phyloP scores from a whole-genome alignment of 1,140 invertebrate species.

The Drosophila yakuba region DNA sequence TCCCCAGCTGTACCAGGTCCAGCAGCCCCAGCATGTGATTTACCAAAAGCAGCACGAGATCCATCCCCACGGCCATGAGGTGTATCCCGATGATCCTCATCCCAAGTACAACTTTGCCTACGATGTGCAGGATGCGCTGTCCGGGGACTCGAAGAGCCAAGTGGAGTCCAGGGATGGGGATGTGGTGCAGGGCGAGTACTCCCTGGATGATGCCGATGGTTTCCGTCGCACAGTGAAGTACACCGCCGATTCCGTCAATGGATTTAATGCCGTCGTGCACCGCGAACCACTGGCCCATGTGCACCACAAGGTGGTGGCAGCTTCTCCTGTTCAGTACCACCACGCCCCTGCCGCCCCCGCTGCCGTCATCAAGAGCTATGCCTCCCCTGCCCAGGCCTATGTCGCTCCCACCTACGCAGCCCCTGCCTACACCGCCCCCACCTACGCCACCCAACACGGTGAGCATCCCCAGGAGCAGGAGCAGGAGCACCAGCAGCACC shows the following conservation, averaged over 20 bases:
- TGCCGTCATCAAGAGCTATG: conserved; percentile 53
- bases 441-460: conserved; percentile 44
- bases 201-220: conserved; percentile 84
- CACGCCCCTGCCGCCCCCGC: conserved; percentile 52
- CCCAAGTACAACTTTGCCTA: conserved; percentile 86
- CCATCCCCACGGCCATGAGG: conserved; percentile 68
- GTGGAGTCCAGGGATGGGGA: conserved; percentile 87
- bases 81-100: conserved; percentile 85
- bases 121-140: conserved; percentile 86
- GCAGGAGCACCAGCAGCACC: conserved; percentile 55
- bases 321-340: conserved; percentile 63
- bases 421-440: conserved; percentile 32
- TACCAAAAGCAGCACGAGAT: conserved; percentile 72
- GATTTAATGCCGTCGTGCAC: conserved; percentile 85
- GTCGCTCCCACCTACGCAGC: conserved; percentile 39
- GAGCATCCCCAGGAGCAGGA: conserved; percentile 49
- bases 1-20: conserved; percentile 47
- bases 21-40: conserved; percentile 66
- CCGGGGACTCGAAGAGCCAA: conserved; percentile 87
- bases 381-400: conserved; percentile 57
- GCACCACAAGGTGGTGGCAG: conserved; percentile 61
- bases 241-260: conserved; percentile 83
- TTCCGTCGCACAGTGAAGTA: conserved; percentile 85
- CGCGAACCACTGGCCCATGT: conserved; percentile 83
- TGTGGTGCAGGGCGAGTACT: conserved; percentile 85